Evolutionary conservation across 2,888 invertebrate species (phyloP).

Genomic region (Drepanosiphum platanoidis): DNA sequence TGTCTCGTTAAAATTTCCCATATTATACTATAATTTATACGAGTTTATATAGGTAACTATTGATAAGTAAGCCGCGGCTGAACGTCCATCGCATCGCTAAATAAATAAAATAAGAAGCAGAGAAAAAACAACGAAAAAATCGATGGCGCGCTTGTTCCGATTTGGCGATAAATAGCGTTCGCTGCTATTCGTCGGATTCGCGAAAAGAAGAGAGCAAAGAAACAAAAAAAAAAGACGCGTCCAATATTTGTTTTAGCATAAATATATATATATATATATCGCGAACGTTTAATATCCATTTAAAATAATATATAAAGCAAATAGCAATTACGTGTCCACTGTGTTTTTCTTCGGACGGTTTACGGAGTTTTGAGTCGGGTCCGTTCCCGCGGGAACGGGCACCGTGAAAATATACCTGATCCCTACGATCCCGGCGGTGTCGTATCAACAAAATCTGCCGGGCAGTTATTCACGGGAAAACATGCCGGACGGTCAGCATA

Average conservation of each 20-base stretch:
- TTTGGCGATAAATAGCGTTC: neutral
- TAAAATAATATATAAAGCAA: slow-evolving; percentile 33
- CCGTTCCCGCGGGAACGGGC: slow-evolving; percentile 22
- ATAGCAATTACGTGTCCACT: slow-evolving; percentile 8
- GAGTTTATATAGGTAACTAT: too few species aligned
- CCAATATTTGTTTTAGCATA: neutral
- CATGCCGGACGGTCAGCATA: slow-evolving; percentile 41
- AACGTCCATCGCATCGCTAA: too few species aligned
- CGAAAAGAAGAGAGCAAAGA: too few species aligned
- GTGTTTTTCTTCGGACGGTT: slow-evolving; percentile 21
- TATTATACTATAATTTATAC: too few species aligned
- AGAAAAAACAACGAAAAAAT: too few species aligned
- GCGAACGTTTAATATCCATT: slow-evolving; percentile 20
- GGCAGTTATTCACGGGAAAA: slow-evolving; percentile 46
- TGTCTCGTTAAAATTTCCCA: too few species aligned
- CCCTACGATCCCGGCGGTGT: slow-evolving; percentile 52
- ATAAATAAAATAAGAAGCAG: too few species aligned
- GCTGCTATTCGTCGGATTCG: too few species aligned
- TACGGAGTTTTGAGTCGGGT: slow-evolving; percentile 48
- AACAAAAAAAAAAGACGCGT: neutral
- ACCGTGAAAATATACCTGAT: slow-evolving; percentile 16
- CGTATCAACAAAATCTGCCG: slow-evolving; percentile 58
- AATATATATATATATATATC: too few species aligned
- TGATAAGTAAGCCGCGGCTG: too few species aligned
- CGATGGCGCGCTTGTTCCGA: too few species aligned